These are phyloP conservation scores for Eurytoma californica DNA, from an alignment of 2,888 invertebrate genomes.

Conservation along the genomic window DNA sequence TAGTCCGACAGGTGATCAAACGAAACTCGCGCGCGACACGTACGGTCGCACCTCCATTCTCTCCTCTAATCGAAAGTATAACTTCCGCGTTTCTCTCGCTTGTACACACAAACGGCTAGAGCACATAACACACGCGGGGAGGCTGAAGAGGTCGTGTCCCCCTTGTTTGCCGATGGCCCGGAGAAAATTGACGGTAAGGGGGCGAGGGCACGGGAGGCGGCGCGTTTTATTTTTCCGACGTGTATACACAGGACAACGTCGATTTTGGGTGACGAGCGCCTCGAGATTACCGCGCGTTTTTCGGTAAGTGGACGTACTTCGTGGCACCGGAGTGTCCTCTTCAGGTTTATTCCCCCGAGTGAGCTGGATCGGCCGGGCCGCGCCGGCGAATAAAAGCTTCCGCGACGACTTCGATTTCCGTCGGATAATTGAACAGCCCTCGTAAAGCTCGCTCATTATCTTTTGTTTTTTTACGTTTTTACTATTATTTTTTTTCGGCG, in stretches of 20 bases:
- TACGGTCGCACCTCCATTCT: neutral
- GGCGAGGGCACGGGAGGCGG: neutral
- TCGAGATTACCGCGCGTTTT: neutral
- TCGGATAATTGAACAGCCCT: slow-evolving; percentile 22
- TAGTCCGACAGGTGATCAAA: slow-evolving; percentile 22
- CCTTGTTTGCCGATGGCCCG: slow-evolving; percentile 12
- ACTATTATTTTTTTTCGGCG: neutral
- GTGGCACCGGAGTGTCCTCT: neutral
- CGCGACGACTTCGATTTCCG: slow-evolving; percentile 24
- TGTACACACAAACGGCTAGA: neutral
- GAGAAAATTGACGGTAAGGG: slow-evolving; percentile 22
- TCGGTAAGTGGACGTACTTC: slow-evolving; percentile 5
- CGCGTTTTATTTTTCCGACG: slow-evolving; percentile 14
- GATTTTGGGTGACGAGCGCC: neutral
- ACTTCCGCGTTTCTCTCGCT: slow-evolving; percentile 27
- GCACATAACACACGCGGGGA: neutral
- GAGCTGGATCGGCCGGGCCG: neutral
- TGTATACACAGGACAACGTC: neutral
- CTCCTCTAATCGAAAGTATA: slow-evolving; percentile 31
- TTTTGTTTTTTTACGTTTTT: slow-evolving; percentile 7
- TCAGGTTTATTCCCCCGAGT: neutral
- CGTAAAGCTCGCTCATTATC: neutral
- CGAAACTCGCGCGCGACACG: neutral
- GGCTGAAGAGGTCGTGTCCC: neutral
- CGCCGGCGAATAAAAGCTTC: slow-evolving; percentile 24